Conservation (phyloP, 2,797 vertebrate genomes). For the Myiothlypis chrysogaster region DNA sequence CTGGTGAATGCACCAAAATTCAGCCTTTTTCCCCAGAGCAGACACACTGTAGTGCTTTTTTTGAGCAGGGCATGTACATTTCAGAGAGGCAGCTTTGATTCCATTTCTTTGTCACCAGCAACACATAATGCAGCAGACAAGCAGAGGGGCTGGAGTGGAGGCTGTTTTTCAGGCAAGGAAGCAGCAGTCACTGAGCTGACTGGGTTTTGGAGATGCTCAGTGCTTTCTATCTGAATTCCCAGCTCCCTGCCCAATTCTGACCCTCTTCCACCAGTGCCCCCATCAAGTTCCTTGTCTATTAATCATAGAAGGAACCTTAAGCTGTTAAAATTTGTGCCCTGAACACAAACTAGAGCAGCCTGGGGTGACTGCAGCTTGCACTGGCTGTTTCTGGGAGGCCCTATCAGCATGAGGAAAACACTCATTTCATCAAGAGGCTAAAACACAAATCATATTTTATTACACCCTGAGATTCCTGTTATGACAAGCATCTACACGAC, state of each 20-base stretch:
- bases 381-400: not conserved
- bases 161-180: not conserved
- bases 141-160: not conserved
- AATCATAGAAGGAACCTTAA: not conserved
- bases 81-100: not conserved
- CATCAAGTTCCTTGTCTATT: not conserved
- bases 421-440: not conserved
- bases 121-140: not conserved
- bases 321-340: not conserved
- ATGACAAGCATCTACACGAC: not conserved
- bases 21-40: not conserved
- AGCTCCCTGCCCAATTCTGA: not conserved
- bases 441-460: not conserved
- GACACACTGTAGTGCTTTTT: rapidly evolving
- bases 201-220: not conserved
- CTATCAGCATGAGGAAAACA: not conserved
- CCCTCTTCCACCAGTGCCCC: not conserved
- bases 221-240: not conserved
- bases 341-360: not conserved
- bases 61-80: rapidly evolving
- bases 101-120: not conserved
- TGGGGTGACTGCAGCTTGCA: not conserved
- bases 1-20: not conserved
- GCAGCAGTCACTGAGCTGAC: not conserved
- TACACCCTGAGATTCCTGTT: not conserved